Evolutionary conservation across 1,140 invertebrate species (phyloP).

Genomic region (Parasteatoda tepidariorum): DNA sequence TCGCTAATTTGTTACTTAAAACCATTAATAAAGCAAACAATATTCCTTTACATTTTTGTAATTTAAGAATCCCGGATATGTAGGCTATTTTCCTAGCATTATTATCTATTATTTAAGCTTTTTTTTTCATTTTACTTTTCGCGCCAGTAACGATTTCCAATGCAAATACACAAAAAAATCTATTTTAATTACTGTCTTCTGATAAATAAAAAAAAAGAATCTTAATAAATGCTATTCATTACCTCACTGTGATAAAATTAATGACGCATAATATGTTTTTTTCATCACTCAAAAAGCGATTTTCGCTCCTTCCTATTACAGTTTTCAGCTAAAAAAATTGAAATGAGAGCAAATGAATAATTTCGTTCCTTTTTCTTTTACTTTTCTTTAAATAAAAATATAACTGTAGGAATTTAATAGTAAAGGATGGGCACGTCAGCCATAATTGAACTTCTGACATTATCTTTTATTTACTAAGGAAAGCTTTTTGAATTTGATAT

Average conservation of each 20-base stretch:
- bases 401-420: constrained; percentile 12
- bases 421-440: constrained; percentile 1
- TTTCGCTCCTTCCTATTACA: constrained; percentile 1
- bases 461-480: not conserved
- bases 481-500: no score
- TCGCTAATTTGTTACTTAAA: no score
- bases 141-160: no score
- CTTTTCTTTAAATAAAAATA: not conserved
- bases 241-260: constrained; percentile 32
- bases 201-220: not conserved
- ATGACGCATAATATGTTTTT: constrained; percentile 34
- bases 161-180: no score
- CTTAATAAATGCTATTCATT: constrained; percentile 40
- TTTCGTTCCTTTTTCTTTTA: not conserved
- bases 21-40: no score
- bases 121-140: no score
- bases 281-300: constrained; percentile 7
- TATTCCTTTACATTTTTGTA: no score
- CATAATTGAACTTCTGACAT: constrained; percentile 37
- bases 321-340: not conserved
- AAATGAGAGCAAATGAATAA: constrained; percentile 1
- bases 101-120: no score
- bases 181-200: no score
- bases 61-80: no score
- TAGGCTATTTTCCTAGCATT: no score